These are phyloP conservation scores for Rattus rattus DNA, from an alignment of 2,113 vertebrate species.

Conservation along the genomic window DNA sequence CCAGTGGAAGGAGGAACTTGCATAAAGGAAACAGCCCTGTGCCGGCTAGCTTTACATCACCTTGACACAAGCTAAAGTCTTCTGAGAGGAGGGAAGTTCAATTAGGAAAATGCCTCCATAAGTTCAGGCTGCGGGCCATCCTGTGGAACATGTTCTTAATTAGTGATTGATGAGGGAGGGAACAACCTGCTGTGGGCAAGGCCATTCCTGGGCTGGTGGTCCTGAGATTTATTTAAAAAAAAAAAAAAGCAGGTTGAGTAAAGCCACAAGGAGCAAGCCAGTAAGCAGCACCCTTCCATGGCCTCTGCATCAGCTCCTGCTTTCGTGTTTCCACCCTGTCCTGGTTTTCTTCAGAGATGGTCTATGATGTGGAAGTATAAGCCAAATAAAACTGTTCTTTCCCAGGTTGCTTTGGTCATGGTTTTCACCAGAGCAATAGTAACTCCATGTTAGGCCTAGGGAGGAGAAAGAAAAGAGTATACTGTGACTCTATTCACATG, in stretches of 20 bases:
- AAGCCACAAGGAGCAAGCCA: not conserved
- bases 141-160: not conserved
- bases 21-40: conserved; percentile 84
- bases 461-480: conserved; percentile 89
- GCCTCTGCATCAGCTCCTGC: not conserved
- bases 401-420: not conserved
- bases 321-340: not conserved
- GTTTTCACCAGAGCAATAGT: not conserved
- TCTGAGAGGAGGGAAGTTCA: not conserved
- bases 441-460: conserved; percentile 87
- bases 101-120: not conserved
- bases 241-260: not conserved
- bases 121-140: not conserved
- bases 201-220: not conserved
- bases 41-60: conserved; percentile 44
- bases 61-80: not conserved
- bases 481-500: conserved; percentile 88
- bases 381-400: not conserved
- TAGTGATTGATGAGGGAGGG: not conserved
- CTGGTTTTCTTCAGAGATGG: not conserved
- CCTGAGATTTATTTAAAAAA: not conserved
- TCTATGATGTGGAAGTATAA: not conserved
- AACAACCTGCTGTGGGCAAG: not conserved
- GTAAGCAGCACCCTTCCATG: not conserved
- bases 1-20: conserved; percentile 90